Evolutionary conservation across 1,140 invertebrate genomes (phyloP), one percentile per base, ranked within the genome.

Genomic region (Drosophila parabipectinata): DNA sequence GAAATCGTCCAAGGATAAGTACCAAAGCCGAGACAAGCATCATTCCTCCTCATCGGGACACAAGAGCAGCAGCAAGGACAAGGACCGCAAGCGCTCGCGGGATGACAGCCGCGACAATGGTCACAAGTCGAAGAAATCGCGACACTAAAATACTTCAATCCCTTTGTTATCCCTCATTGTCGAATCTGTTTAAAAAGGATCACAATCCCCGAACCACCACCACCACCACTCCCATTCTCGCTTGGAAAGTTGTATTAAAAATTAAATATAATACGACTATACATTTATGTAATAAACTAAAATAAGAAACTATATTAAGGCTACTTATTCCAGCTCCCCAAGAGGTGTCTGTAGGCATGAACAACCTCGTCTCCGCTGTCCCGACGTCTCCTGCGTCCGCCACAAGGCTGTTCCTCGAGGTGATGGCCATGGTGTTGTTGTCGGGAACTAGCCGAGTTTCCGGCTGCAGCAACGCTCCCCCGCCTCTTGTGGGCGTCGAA

Each of bases 91-190:
- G 91, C 93, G 96, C 32, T 94, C 95, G 8, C 94, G 95, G 24
- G 96, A 96, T 30, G 95, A 95, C 60, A 96, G 95, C 79, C 92
- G 93, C n/a, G 95, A 96, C 39, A 93, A 93, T 83, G 93, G 93
- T 9, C 95, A 94, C 73, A 93, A 93, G 62, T 93, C 94, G 50
- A 96, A 96, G 89, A 96, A 94, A 92, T 94, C 94, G 18, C 95
- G 93, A 93, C 91, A 72, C 58, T 92, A 78, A 21, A 24, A n/a
- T 37, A 8, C 34, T 57, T 12, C 10, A 55, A 41, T 4, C 4
- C 12, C 34, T 32, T 60, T 74, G 72, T 75, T 75, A 75, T 58
- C 72, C 15, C 39, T 18, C 18, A 64, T 24, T 57, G 59, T 64
- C 47, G 39, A 51, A 18, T 63, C 58, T 74, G 68, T 73, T 73